Evolutionary conservation across 1,140 invertebrate genomes (phyloP).

Genomic region (Telenomus remus): DNA sequence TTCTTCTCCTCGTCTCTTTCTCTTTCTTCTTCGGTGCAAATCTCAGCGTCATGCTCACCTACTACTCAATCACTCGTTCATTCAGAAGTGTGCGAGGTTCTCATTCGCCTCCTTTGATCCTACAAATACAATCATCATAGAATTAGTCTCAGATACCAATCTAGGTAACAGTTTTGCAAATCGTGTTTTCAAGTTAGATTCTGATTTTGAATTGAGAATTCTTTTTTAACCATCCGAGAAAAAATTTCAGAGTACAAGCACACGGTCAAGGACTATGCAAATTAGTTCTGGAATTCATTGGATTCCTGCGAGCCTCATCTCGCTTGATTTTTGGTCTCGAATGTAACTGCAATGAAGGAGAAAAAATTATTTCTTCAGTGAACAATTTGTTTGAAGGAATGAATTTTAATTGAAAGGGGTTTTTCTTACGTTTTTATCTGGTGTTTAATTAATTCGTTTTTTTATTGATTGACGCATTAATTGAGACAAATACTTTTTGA

Average conservation of each 20-base stretch:
- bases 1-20: conserved; percentile 26
- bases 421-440: no score
- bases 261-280: conserved; percentile 3
- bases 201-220: no score
- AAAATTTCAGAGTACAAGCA: neutral
- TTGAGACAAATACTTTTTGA: no score
- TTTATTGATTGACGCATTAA: no score
- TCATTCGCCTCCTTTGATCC: conserved; percentile 5
- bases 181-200: no score
- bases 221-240: neutral
- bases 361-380: no score
- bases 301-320: neutral
- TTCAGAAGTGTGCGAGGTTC: conserved; percentile 42
- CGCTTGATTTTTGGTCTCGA: neutral
- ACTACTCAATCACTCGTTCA: conserved; percentile 41
- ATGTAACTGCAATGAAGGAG: no score
- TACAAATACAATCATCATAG: neutral
- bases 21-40: conserved; percentile 38
- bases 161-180: no score
- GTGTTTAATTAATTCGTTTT: no score
- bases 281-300: neutral
- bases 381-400: no score
- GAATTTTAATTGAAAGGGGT: no score
- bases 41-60: conserved; percentile 50
- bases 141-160: no score